Base-by-base conservation (phyloP, 2,888 invertebrate genomes). In the Ryuthela nishihirai region DNA sequence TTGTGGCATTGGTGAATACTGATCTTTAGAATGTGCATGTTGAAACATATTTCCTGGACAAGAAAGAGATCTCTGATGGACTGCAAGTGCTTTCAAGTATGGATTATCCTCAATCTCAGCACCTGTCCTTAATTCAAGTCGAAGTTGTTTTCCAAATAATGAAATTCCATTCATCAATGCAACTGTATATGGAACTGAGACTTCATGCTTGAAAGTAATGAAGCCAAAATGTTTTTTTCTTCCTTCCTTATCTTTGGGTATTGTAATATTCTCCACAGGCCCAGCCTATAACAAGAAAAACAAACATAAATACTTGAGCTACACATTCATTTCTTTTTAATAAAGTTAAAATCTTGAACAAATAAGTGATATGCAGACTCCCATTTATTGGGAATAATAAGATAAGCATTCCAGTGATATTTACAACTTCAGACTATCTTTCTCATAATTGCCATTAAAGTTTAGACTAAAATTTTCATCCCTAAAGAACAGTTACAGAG, bases 121-220 rank as follows among this genome's bases (percentile, higher is more conserved):
- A 5, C 56, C 62, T 23, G 34, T 47, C 23, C 64, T 46, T 6
- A 47, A 44, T 42, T 59, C 46, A 10, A 64, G 25, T 10, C 34
- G 43, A 4, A 64, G 25, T 12, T 21, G 21, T 12, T 26, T 77
- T 58, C 85, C 82, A 71, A 78, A 89, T 12, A 91, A 71, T 1
- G 76, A 72, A 1, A 86, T 82, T 0, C 87, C 88, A 35, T 84
- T 80, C 66, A 88, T 82, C 32, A 91, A 74, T 26, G 82, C 77
- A n/a, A 87, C 71, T 1, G 87, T 87, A 71, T 88, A 92, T 0
- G 82, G 81, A 1, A 90, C 85, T 0, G 89, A 87, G 47, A 81
- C 79, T 66, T 79, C 77, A 71, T 91, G 88, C 68, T 83, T 82
- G 70, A 83, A 90, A 1, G 84, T 85, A 25, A 92, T 77, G 70